Conservation (phyloP, 2,888 invertebrate species). For the Automeris io region DNA sequence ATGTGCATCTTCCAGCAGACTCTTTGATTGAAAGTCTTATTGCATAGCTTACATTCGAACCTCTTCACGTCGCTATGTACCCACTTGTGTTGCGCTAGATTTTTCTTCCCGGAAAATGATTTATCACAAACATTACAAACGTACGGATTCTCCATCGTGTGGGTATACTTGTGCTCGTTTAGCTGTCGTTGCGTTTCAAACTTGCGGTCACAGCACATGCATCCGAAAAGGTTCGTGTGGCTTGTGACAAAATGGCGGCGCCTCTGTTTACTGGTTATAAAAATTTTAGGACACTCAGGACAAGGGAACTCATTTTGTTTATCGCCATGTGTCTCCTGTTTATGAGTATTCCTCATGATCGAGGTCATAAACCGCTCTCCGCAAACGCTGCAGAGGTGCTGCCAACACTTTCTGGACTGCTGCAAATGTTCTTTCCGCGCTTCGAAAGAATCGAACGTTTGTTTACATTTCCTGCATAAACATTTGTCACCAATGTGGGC, state of each 20-base stretch:
- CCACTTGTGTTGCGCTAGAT: conserved; percentile 34
- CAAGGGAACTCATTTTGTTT: conserved; percentile 26
- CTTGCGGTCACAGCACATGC: conserved; percentile 3
- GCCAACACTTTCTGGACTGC: conserved; percentile 24
- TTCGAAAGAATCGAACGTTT: conserved; percentile 17
- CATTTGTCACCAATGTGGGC: too few relatives aligned
- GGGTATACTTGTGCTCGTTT: conserved; percentile 43
- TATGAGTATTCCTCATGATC: conserved; percentile 22
- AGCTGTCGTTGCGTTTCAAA: conserved; percentile 1
- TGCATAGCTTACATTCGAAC: conserved; percentile 29
- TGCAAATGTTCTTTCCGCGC: conserved; percentile 26
- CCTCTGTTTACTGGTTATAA: neutral
- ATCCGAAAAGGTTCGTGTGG: neutral
- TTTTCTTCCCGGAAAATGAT: conserved; percentile 30
- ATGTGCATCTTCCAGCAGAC: conserved; percentile 35
- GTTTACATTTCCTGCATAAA: conserved; percentile 15
- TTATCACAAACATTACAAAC: conserved; percentile 49
- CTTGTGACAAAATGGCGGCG: conserved; percentile 4
- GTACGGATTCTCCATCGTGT: conserved; percentile 49
- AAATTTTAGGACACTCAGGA: conserved; percentile 15
- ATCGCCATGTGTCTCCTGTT: conserved; percentile 22
- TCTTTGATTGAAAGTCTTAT: conserved; percentile 18
- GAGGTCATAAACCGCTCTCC: conserved; percentile 22
- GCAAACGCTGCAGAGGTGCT: conserved; percentile 24
- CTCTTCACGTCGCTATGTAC: conserved; percentile 34